Evolutionary conservation across 2,797 vertebrate genomes (phyloP).

Genomic region (Eupleurogrammus muticus): DNA sequence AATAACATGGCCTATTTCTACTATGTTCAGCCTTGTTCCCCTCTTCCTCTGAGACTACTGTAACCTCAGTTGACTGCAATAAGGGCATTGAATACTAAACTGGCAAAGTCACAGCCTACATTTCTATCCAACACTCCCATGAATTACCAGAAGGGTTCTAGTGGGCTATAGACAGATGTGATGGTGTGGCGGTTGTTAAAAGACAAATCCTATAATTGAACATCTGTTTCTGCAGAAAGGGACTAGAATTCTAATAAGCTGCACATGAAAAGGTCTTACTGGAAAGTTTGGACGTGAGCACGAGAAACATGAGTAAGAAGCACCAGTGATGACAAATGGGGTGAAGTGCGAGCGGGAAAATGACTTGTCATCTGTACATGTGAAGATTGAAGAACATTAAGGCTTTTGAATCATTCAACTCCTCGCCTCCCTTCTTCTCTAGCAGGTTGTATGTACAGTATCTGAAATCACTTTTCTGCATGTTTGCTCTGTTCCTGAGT

Average conservation of each 20-base stretch:
- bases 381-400: conserved; percentile 33
- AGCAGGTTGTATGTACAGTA: neutral
- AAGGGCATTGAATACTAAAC: conserved; percentile 60
- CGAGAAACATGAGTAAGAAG: conserved; percentile 11
- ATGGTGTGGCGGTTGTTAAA: conserved; percentile 40
- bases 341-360: conserved; percentile 41
- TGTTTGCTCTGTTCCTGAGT: conserved; percentile 17
- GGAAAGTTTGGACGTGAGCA: conserved; percentile 35
- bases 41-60: conserved; percentile 49
- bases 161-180: conserved; percentile 16
- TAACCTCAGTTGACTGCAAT: conserved; percentile 61
- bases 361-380: conserved; percentile 36
- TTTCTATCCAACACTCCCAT: conserved; percentile 49
- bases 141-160: conserved; percentile 41
- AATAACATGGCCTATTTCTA: conserved; percentile 36
- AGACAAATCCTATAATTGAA: conserved; percentile 41
- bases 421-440: conserved; percentile 5
- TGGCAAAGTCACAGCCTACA: conserved; percentile 56
- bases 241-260: conserved; percentile 51
- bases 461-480: conserved; percentile 35
- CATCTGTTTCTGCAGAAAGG: conserved; percentile 40
- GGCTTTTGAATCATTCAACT: neutral
- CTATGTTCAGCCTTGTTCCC: conserved; percentile 29
- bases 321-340: conserved; percentile 27
- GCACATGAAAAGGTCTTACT: conserved; percentile 20